Evolutionary conservation across 2,113 vertebrate genomes (phyloP), one percentile per base, ranked within the genome.

Genomic region (Halichoerus grypus): DNA sequence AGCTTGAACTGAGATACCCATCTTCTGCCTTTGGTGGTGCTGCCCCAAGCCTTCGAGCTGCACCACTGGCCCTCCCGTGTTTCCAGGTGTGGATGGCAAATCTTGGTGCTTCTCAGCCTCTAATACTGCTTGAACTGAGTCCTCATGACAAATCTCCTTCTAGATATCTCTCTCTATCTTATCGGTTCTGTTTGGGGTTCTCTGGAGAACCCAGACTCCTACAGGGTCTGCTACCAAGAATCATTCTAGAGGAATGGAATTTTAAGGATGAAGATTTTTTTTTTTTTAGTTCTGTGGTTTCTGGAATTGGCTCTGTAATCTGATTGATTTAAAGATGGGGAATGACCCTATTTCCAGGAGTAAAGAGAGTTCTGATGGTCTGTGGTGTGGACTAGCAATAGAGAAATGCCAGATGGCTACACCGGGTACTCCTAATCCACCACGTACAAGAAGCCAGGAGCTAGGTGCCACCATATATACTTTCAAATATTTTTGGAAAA

Each of bases 61-160:
- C 18, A 1, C 4, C 13, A 1, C n/a, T 0, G 28, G 26, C n/a
- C 63, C 16, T 4, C n/a, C 8, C 1, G 3, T 14, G 76, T 22
- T 49, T 33, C 49, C 16, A 1, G 26, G 15, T 22, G 63, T 1
- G 11, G 49, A 33, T 0, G 0, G 49, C 76, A 55, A 61, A 33
- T 0, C 0, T 0, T 8, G 63, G 51, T n/a, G 18, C 26, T 5
- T 22, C n/a, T 63, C 36, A 42, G 63, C 26, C 61, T 55, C 59
- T 26, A 0, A 2, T 19, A 24, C 5, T 1, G 26, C 10, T 26
- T 12, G 63, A 71, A 13, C 21, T 18, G 1, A 0, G 14, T 42
- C 8, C 26, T 69, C 49, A 7, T 8, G 21, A 5, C 14, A 16
- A 33, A 33, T 0, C n/a, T 42, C n/a, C 21, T 14, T 42, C 49